Evolutionary conservation across 2,888 invertebrate genomes (phyloP), one percentile per base, ranked within the genome.

Genomic region (Campaea margaritaria): DNA sequence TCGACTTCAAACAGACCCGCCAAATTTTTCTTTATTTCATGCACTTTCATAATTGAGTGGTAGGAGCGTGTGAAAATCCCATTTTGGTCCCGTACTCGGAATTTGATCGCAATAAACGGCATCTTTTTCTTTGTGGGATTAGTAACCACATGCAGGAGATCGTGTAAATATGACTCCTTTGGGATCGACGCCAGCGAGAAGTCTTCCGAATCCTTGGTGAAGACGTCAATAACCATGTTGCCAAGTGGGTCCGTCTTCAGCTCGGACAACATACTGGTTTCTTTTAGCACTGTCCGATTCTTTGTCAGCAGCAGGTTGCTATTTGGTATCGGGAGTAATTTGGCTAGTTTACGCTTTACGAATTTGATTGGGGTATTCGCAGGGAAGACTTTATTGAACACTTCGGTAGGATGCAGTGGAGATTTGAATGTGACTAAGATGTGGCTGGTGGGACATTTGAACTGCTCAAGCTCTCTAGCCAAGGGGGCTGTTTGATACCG

Each of bases 11-110:
- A 95, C 42, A 94, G 87, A 0, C 92, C 93, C 0, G 88, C 93
- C 42, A 95, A 85, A 70, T 94, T 94, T 68, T 93, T 91, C 77
- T 94, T 95, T 42, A 95, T 89, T 72, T 94, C 94, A 52, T 86
- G 89, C 47, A 95, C 82, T 60, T 91, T 93, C 78, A 93, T 91
- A 16, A 87, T 86, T 0, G 89, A 87, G 54, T 93, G 88, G 66
- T 93, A 94, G 0, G 93, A 92, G 42, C 93, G 89, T 11, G 93
- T 94, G 67, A 94, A 94, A 38, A 76, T 74, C 11, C 75, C 79
- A 64, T 83, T 86, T 71, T 91, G 91, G 71, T 87, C 86, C n/a
- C 75, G 75, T 9, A 92, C 74, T 69, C 73, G 85, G 72, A 92
- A 92, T 71, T 91, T 92, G 15, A 92, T 87, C 5, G 90, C 91